Evolutionary conservation across 2,888 invertebrate species (phyloP).

Genomic region (Pammene fasciana): DNA sequence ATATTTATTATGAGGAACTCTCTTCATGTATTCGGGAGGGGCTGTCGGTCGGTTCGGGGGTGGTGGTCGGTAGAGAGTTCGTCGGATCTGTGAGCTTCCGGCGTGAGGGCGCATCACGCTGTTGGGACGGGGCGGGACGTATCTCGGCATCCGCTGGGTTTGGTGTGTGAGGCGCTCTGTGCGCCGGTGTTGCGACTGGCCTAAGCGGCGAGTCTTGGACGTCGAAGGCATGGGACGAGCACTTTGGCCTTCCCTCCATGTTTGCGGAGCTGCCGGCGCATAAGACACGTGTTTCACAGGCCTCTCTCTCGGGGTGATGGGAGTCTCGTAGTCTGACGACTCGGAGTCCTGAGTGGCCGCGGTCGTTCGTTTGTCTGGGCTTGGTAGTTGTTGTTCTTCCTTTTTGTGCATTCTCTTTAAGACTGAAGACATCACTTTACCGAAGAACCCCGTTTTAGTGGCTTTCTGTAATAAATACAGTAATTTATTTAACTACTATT

Average conservation of each 20-base stretch:
- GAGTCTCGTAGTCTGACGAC: constrained; percentile 12
- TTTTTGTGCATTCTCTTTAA: constrained; percentile 14
- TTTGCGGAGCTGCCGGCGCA: not conserved
- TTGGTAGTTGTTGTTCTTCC: not conserved
- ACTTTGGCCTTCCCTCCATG: not conserved
- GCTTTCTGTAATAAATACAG: constrained; percentile 46
- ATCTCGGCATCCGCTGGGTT: constrained; percentile 9
- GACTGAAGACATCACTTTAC: constrained; percentile 19
- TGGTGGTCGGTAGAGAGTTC: not conserved
- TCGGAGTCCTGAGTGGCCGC: not conserved
- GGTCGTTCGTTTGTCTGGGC: not conserved
- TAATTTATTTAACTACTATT: no score
- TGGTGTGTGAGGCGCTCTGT: not conserved
- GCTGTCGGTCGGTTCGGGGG: constrained; percentile 1
- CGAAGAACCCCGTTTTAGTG: constrained; percentile 53
- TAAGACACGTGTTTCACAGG: constrained; percentile 25
- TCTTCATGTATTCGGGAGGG: constrained; percentile 10
- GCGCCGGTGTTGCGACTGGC: not conserved
- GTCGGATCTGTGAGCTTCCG: constrained; percentile 12
- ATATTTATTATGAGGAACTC: constrained; percentile 6
- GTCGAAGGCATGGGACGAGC: not conserved
- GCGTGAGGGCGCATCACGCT: constrained; percentile 12
- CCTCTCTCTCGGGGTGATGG: not conserved
- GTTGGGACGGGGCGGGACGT: not conserved
- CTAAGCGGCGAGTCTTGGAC: constrained; percentile 13